Percentiles rank a stretch among this genome's conserved stretches.
Conservation (phyloP, 1,140 invertebrate genomes). For the Drosophila sp. region DNA sequence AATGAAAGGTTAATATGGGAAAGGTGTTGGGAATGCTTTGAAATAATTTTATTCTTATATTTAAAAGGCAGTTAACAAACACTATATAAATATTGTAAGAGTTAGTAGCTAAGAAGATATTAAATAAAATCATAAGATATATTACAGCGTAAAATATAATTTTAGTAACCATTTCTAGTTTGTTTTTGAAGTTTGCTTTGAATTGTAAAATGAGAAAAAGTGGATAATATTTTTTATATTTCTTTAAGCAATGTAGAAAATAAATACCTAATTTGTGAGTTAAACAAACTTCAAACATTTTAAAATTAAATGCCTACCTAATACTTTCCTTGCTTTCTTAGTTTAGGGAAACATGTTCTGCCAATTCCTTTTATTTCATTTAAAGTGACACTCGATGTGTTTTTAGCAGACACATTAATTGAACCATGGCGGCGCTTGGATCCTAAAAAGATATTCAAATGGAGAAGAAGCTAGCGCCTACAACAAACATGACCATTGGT, state of each 20-base stretch:
- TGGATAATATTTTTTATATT: too few relatives aligned
- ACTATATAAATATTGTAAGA: too few relatives aligned
- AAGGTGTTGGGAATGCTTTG: not conserved
- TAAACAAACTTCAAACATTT: too few relatives aligned
- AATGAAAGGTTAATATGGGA: constrained; percentile 26
- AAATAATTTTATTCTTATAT: not conserved
- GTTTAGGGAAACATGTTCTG: constrained; percentile 9
- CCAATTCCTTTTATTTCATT: constrained; percentile 17
- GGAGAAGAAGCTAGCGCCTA: constrained; percentile 4
- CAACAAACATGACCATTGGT: constrained; percentile 25
- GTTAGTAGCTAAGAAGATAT: too few relatives aligned
- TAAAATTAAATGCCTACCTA: not conserved
- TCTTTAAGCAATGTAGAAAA: not conserved
- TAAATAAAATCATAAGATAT: too few relatives aligned
- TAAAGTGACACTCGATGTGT: constrained; percentile 57
- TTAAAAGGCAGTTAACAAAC: too few relatives aligned
- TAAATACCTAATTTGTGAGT: too few relatives aligned
- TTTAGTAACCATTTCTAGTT: too few relatives aligned
- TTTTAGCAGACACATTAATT: constrained; percentile 70
- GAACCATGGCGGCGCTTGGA: constrained; percentile 52
- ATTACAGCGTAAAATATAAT: too few relatives aligned
- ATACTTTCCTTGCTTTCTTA: not conserved
- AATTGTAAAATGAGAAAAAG: too few relatives aligned
- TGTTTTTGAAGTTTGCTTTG: too few relatives aligned
- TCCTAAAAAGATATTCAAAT: constrained; percentile 33